A percentile compares a stretch with the other conserved stretches of the same genome.
These are phyloP conservation scores for Ceuthmochares aereus DNA, from an alignment of 2,113 vertebrate species.

Conservation along the genomic window DNA sequence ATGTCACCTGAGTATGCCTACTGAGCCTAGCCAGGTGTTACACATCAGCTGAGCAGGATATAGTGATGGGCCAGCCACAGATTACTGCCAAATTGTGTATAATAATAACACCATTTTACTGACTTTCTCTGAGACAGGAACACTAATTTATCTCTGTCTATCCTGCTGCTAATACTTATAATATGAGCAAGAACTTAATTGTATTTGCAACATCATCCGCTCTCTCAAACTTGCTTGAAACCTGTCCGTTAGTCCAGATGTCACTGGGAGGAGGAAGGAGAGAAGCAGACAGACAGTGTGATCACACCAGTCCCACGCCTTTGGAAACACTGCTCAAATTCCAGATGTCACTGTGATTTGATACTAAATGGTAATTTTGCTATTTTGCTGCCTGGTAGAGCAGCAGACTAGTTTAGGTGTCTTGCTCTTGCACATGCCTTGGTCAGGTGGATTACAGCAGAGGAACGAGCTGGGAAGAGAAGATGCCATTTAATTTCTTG, in stretches of 20 bases:
- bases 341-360: slow-evolving; percentile 20
- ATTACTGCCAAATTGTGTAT: neutral
- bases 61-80: neutral
- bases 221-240: neutral
- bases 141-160: neutral
- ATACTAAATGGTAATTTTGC: slow-evolving; percentile 12
- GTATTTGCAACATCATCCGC: neutral
- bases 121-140: neutral
- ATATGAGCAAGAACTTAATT: neutral
- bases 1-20: neutral
- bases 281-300: neutral
- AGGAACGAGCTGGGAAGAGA: neutral
- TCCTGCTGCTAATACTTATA: neutral
- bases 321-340: slow-evolving; percentile 20
- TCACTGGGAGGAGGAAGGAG: neutral
- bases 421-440: neutral
- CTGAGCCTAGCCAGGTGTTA: neutral
- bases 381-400: neutral
- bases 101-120: neutral
- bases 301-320: accelerated
- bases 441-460: neutral
- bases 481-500: neutral
- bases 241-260: neutral
- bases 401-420: neutral
- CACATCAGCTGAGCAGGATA: neutral